Conservation (phyloP, 2,113 vertebrate species). For the Redunca redunca region DNA sequence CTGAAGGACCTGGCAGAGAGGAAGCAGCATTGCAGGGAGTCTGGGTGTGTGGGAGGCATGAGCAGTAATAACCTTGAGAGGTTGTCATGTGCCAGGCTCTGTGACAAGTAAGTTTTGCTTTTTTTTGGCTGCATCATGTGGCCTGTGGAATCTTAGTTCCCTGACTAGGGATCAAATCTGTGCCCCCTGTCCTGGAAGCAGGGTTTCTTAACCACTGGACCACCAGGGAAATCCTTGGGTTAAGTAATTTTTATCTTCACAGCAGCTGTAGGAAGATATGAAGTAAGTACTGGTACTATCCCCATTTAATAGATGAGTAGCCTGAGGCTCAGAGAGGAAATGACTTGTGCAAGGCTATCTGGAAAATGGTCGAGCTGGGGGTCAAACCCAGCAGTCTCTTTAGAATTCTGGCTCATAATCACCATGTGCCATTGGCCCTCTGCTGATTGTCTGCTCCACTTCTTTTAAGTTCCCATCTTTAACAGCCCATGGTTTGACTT, state of each 20-base stretch:
- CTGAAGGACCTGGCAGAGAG: not conserved
- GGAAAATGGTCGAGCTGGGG: not conserved
- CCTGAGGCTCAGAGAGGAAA: not conserved
- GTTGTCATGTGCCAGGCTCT: not conserved
- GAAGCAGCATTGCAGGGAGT: not conserved
- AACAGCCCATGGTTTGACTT: not conserved
- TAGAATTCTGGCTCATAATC: not conserved
- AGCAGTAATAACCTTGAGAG: not conserved
- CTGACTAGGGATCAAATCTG: not conserved
- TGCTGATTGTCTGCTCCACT: not conserved
- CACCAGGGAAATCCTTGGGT: not conserved
- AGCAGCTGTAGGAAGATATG: not conserved
- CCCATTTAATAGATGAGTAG: not conserved
- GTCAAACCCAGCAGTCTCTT: not conserved
- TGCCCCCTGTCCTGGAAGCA: not conserved
- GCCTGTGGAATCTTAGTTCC: not conserved
- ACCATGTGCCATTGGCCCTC: not conserved
- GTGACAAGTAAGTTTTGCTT: not conserved
- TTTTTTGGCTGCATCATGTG: not conserved
- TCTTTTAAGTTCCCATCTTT: not conserved
- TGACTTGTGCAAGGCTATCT: not conserved
- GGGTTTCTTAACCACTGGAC: not conserved
- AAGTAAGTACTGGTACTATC: not conserved
- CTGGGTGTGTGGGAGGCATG: not conserved
- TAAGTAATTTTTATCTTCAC: conserved; percentile 1